Base-by-base conservation (phyloP, 2,888 invertebrate genomes). In the Chrysolina haemoptera region DNA sequence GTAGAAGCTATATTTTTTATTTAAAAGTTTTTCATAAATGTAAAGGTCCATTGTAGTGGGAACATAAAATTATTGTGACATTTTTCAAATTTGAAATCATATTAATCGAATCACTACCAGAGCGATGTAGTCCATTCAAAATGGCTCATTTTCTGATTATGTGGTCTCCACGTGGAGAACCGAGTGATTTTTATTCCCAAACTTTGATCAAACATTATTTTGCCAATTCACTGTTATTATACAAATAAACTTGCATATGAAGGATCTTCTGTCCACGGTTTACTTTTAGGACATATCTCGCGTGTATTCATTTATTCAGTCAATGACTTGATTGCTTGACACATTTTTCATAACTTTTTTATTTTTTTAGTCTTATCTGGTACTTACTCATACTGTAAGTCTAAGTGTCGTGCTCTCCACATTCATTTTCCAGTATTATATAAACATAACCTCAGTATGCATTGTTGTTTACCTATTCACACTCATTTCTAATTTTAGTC, bases 291-390 rank as follows among this genome's bases (percentile, higher is more conserved):
- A 53, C 53, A 53, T 18, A 5, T n/a, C 4, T n/a, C 10, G 35
- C 48, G 8, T 48, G 40, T 18, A 68, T 53, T 68, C 40, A 66
- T 5, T 16, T 16, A 55, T 41, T 40, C 18, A 55, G 27, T 14
- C 40, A 55, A 9, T 20, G 41, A 66, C 1, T 62, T 62, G 6
- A 16, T 18, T 43, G 64, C 2, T 12, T 41, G 46, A 46, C 22
- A 40, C 40, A 35, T 40, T n/a, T 14, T 41, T 71, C 69, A 77
- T 78, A 74, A 79, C 66, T 74, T 55, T 73, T 78, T 74, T 74
- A 46, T 71, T 74, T 80, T n/a, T 82, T 76, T 81, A 82, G 81
- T 80, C 89, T 79, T 87, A 88, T 84, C 91, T 91, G 71, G 91
- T 92, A 81, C 79, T 84, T 80, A 79, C 73, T 76, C 81, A 79